A percentile compares a stretch with the other conserved stretches of the same genome.
Conservation (phyloP, 2,797 vertebrate genomes). For the Morus bassanus region DNA sequence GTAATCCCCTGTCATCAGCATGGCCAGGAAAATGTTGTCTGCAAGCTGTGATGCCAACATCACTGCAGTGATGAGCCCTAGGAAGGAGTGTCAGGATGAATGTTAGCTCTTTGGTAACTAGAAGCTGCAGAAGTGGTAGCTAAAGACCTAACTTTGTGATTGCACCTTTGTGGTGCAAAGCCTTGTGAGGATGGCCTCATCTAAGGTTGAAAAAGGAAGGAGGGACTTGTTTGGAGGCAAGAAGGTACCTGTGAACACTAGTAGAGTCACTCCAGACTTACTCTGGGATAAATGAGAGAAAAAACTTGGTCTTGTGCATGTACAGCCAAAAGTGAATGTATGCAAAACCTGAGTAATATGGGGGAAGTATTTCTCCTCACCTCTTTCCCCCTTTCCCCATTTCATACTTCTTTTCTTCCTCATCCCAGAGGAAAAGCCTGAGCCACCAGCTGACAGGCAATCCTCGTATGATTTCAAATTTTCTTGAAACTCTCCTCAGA, state of each 20-base stretch:
- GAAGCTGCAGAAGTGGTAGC: neutral
- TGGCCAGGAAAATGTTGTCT: neutral
- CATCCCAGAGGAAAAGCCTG: neutral
- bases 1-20: neutral
- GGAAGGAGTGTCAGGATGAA: neutral
- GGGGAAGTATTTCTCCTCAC: neutral
- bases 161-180: neutral
- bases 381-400: neutral
- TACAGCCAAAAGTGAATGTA: neutral
- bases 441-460: neutral
- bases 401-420: neutral
- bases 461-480: neutral
- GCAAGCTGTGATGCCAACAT: neutral
- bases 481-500: neutral
- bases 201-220: neutral
- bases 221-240: neutral
- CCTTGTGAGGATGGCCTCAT: neutral
- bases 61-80: neutral
- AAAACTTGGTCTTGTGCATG: neutral
- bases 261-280: neutral
- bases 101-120: neutral
- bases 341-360: neutral
- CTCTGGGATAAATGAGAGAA: neutral
- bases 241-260: neutral
- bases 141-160: neutral